Percentiles rank a stretch among this genome's conserved stretches.
Conservation (phyloP, 2,888 invertebrate genomes). For the Teleiodes luculella region DNA sequence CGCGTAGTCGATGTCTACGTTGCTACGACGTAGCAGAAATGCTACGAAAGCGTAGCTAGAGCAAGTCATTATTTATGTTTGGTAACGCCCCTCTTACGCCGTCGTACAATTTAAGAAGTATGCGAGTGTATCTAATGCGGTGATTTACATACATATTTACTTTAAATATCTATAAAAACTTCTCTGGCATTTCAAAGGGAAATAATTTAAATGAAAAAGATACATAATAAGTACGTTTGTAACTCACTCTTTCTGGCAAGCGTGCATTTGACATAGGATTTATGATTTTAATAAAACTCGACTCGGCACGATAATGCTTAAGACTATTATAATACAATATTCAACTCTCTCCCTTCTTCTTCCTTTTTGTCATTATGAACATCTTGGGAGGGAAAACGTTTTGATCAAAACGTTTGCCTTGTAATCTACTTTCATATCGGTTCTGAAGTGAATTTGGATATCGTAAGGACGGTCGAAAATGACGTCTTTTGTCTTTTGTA, state of each 20-base stretch:
- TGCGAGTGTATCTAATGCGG: not conserved
- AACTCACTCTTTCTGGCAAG: slow-evolving; percentile 55
- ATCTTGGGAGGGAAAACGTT: not conserved
- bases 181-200: not conserved
- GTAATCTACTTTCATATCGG: too few relatives aligned
- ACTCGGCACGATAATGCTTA: slow-evolving; percentile 54
- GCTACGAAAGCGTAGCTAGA: too few relatives aligned
- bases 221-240: slow-evolving; percentile 7
- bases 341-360: slow-evolving; percentile 27
- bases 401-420: not conserved
- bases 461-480: too few relatives aligned
- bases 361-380: slow-evolving; percentile 38
- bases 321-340: slow-evolving; percentile 54
- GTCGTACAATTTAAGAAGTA: not conserved
- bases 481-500: too few relatives aligned
- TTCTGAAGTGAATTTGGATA: too few relatives aligned
- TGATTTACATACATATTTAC: not conserved
- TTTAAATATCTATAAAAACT: not conserved
- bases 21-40: too few relatives aligned
- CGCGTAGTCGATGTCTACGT: too few relatives aligned
- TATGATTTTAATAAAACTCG: slow-evolving; percentile 76
- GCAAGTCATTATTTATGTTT: not conserved
- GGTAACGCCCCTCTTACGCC: not conserved
- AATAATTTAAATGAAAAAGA: slow-evolving; percentile 13
- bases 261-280: slow-evolving; percentile 75